Evolutionary conservation across 2,113 vertebrate genomes (phyloP), one percentile per base, ranked within the genome.

Genomic region (Nymphicus hollandicus): DNA sequence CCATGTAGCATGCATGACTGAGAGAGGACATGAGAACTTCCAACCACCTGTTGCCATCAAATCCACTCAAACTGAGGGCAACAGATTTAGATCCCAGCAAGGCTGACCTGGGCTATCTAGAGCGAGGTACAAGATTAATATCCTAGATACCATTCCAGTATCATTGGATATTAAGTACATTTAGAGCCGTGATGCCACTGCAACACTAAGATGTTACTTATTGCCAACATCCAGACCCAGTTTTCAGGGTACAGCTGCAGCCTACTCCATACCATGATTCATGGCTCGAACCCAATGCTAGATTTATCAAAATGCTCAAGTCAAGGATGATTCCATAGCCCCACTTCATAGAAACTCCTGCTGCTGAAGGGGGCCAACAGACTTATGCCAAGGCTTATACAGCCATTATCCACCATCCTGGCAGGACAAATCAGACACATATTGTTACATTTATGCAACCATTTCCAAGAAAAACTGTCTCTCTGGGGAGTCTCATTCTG

Each of bases 221-320:
- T 25, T 2, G 1, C 7, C 37, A 61, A 17, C 14, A 76, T 8
- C 33, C 33, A 93, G 63, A 44, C 9, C 3, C 44, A 49, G 27
- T 65, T 83, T 89, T 77, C 49, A 73, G 52, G 63, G 31, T 19
- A 52, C 33, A 61, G 31, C 19, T 90, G 49, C 22, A 80, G 41
- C 9, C 11, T 76, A 6, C 28, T 69, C 37, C 0, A 0, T 64
- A 49, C 11, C 33, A 28, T 39, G n/a, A 61, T 58, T 58, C 68
- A 53, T 6, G 2, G 10, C n/a, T 70, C 37, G 31, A 11, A 19
- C 13, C 39, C 49, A 73, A 31, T 56, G 27, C 29, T 16, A 46
- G 17, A 33, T 31, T 66, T 35, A 64, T n/a, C 39, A 60, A 91
- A 81, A 56, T 24, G 17, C 8, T 63, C 6, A 82, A 65, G 35